phyloP scores from a whole-genome alignment of 1,140 invertebrate species.

The Agrypnia vestita region DNA sequence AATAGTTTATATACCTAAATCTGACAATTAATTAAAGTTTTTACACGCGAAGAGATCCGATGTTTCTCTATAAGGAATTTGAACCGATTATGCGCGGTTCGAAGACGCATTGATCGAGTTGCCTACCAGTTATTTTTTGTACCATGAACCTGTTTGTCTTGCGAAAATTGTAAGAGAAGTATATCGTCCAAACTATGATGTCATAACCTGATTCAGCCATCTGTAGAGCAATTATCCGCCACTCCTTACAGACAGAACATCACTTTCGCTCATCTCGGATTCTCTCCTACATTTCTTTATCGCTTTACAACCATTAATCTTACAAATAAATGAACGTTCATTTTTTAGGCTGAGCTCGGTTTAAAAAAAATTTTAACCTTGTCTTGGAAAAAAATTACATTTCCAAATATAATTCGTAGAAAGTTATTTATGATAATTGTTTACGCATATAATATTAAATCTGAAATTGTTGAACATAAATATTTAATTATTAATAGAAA shows the following conservation, averaged over 20 bases:
- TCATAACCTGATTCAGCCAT: constrained; percentile 50
- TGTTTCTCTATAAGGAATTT: too few species aligned
- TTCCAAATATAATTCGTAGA: background rate
- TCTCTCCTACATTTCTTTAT: constrained; percentile 22
- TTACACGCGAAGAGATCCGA: too few species aligned
- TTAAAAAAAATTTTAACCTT: too few species aligned
- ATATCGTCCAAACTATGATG: constrained; percentile 44
- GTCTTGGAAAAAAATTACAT: background rate
- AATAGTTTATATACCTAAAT: too few species aligned
- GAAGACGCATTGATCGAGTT: background rate
- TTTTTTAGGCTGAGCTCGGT: too few species aligned
- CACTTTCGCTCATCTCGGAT: constrained; percentile 45
- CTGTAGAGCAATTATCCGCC: constrained; percentile 31
- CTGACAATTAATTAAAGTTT: too few species aligned
- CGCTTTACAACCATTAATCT: constrained; percentile 26
- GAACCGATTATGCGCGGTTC: background rate
- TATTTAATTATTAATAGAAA: too few species aligned
- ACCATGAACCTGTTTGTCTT: constrained; percentile 2
- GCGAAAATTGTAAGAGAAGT: constrained; percentile 33
- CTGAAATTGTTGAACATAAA: too few species aligned
- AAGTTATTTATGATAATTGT: too few species aligned
- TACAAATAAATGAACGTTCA: constrained; percentile 14
- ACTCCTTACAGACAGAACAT: constrained; percentile 24
- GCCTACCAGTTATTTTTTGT: constrained; percentile 1
- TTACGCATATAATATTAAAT: too few species aligned